These are phyloP conservation scores for Athalia cordata DNA, from an alignment of 2,888 invertebrate genomes.

Conservation along the genomic window DNA sequence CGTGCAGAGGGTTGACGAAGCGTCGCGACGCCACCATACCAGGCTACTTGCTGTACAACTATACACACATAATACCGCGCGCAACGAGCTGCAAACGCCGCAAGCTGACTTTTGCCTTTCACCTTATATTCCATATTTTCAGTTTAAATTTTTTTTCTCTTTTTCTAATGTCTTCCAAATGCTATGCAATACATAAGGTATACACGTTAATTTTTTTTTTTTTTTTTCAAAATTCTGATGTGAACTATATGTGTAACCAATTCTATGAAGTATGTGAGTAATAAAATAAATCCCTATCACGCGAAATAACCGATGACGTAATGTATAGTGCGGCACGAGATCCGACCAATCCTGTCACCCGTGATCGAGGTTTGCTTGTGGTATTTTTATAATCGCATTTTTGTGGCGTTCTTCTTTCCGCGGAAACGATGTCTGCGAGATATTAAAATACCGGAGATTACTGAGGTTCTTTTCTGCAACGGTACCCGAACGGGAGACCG, in stretches of 20 bases:
- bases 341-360: too few species aligned
- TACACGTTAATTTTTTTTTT: not conserved
- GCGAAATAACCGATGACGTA: too few species aligned
- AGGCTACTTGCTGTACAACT: too few species aligned
- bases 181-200: not conserved
- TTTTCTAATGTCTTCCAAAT: not conserved
- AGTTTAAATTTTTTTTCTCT: not conserved
- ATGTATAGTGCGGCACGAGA: too few species aligned
- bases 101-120: slow-evolving; percentile 19
- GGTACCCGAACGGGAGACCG: not conserved
- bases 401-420: not conserved
- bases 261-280: too few species aligned
- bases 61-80: too few species aligned
- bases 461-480: not conserved
- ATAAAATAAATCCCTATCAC: too few species aligned
- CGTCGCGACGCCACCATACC: slow-evolving; percentile 2
- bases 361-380: not conserved
- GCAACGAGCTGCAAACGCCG: too few species aligned
- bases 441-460: slow-evolving; percentile 23
- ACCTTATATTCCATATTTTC: slow-evolving; percentile 37
- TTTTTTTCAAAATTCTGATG: not conserved
- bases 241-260: too few species aligned
- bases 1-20: slow-evolving; percentile 28
- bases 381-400: slow-evolving; percentile 7
- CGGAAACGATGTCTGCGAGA: not conserved